Percentiles rank a stretch among this genome's conserved stretches.
These are phyloP conservation scores for Myoxocephalus aenaeus DNA, from an alignment of 2,797 vertebrate species.

Conservation along the genomic window DNA sequence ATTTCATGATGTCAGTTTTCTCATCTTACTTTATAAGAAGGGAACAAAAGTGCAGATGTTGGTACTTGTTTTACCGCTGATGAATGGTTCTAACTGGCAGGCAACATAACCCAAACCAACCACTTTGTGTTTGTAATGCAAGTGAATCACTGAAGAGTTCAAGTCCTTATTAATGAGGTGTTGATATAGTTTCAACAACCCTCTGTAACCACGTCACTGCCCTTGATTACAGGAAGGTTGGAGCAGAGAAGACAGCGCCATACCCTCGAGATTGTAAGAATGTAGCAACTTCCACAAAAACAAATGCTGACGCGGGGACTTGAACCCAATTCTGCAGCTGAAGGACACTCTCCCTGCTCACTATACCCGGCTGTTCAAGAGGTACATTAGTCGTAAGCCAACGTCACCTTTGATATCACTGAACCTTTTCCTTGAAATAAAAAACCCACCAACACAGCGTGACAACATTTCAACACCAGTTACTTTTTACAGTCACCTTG, in stretches of 20 bases:
- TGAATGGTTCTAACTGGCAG: neutral
- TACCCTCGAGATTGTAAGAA: slow-evolving; percentile 12
- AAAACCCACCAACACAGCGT: neutral
- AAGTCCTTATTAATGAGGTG: neutral
- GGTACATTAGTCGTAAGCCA: slow-evolving; percentile 44
- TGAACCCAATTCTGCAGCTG: slow-evolving; percentile 35
- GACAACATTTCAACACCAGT: neutral
- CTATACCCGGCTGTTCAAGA: slow-evolving; percentile 34
- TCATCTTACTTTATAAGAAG: neutral
- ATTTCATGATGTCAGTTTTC: neutral
- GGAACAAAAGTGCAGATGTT: neutral
- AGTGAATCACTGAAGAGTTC: neutral
- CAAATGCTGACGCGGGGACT: slow-evolving; percentile 39
- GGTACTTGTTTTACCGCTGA: neutral
- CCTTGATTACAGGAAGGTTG: slow-evolving; percentile 16
- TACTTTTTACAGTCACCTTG: neutral
- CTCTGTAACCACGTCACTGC: neutral
- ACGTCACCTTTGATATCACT: slow-evolving; percentile 5
- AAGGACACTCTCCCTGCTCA: slow-evolving; percentile 55
- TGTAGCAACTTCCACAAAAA: slow-evolving; percentile 37
- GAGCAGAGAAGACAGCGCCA: slow-evolving; percentile 4
- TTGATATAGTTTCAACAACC: neutral
- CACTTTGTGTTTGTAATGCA: neutral
- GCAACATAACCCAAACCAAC: neutral
- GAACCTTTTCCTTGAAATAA: slow-evolving; percentile 27